These are phyloP conservation scores for Electrophaes corylata DNA, from an alignment of 2,888 invertebrate genomes.

Conservation along the genomic window DNA sequence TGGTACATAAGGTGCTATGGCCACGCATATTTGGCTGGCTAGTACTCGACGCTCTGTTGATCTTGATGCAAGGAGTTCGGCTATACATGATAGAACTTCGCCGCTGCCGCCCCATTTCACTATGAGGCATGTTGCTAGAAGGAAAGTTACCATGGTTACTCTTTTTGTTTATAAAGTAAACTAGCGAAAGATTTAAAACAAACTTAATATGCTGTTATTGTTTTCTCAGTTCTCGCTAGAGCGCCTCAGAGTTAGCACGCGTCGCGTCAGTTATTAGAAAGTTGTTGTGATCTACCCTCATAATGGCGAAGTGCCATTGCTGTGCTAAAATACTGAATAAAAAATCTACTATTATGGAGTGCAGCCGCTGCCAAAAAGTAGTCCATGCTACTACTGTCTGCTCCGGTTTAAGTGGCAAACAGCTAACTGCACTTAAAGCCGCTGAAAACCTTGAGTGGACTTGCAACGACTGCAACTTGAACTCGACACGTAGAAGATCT, in stretches of 20 bases:
- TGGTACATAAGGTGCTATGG: constrained; percentile 75
- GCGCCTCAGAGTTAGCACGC: background rate
- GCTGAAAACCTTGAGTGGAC: background rate
- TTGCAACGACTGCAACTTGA: background rate
- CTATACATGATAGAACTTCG: constrained; percentile 73
- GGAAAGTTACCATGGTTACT: constrained; percentile 64
- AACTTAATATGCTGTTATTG: too few species aligned
- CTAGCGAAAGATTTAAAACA: too few species aligned
- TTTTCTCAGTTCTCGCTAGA: background rate
- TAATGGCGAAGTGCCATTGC: background rate
- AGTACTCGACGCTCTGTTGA: constrained; percentile 67
- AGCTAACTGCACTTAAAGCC: background rate
- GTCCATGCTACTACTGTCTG: background rate
- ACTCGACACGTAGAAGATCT: background rate
- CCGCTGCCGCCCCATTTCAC: constrained; percentile 80
- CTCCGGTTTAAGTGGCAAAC: background rate
- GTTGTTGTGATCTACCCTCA: background rate
- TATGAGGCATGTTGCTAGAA: constrained; percentile 73
- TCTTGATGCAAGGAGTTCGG: constrained; percentile 69
- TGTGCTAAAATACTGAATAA: background rate
- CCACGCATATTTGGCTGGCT: constrained; percentile 75
- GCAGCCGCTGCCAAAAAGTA: background rate
- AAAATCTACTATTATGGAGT: background rate
- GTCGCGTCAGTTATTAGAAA: background rate
- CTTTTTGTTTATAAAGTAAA: background rate